Conservation (phyloP, 2,797 vertebrate genomes). For the Champsocephalus esox region DNA sequence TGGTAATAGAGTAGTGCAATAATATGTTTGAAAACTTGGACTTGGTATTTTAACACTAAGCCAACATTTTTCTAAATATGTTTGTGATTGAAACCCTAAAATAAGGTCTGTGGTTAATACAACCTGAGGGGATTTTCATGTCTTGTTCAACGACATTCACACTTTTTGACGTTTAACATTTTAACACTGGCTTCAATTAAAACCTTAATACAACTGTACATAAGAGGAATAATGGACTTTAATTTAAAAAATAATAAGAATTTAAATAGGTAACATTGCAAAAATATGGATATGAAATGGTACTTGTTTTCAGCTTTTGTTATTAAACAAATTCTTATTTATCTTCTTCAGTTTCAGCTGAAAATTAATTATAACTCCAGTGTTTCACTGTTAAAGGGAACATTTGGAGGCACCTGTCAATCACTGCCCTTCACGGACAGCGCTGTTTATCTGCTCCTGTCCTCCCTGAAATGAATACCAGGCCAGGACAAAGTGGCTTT, state of each 20-base stretch:
- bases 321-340: conserved; percentile 5
- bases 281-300: background rate
- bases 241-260: background rate
- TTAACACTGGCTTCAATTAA: background rate
- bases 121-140: no score
- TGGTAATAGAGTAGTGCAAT: no score
- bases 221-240: background rate
- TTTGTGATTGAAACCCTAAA: no score
- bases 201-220: background rate
- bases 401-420: conserved; percentile 52
- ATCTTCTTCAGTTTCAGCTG: conserved; percentile 20
- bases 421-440: conserved; percentile 55
- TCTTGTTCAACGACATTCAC: background rate
- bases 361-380: conserved; percentile 15
- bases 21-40: no score
- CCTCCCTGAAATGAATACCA: conserved; percentile 62
- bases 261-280: background rate
- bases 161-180: background rate
- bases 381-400: conserved; percentile 42
- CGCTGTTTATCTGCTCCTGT: conserved; percentile 64
- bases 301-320: background rate
- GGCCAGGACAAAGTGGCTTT: conserved; percentile 68
- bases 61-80: no score
- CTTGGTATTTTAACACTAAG: no score
- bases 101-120: no score